Conservation (phyloP, 2,797 vertebrate genomes). For the Iguana delicatissima region DNA sequence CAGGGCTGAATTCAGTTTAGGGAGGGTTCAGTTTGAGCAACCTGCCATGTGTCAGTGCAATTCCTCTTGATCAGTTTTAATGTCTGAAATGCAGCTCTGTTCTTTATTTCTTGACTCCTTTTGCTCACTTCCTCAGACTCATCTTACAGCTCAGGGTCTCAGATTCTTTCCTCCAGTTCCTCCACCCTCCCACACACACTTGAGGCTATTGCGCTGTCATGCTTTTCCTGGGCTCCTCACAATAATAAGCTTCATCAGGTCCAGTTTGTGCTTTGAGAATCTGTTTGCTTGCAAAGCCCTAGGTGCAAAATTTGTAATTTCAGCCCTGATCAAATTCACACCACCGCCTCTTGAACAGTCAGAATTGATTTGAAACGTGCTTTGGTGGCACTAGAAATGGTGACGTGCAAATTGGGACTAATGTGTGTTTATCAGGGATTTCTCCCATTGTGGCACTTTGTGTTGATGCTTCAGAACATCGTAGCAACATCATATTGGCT, state of each 20-base stretch:
- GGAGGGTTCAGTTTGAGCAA: not conserved
- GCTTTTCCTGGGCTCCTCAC: constrained; percentile 48
- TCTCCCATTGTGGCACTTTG: not conserved
- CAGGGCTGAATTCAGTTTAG: not conserved
- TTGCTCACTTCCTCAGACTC: constrained; percentile 41
- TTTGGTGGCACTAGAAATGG: constrained; percentile 53
- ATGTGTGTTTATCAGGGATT: constrained; percentile 43
- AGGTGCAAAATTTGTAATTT: not conserved
- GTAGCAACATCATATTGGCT: not conserved
- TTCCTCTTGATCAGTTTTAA: not conserved
- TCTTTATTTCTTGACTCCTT: constrained; percentile 25
- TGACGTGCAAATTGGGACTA: constrained; percentile 39
- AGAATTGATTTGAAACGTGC: constrained; percentile 62
- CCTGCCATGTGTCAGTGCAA: not conserved
- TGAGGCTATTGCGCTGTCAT: constrained; percentile 42
- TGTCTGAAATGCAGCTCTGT: constrained; percentile 41
- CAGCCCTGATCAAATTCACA: not conserved
- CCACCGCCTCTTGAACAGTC: not conserved
- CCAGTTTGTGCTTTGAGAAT: constrained; percentile 39
- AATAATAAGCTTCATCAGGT: constrained; percentile 52
- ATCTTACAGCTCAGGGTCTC: constrained; percentile 41
- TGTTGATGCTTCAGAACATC: constrained; percentile 15
- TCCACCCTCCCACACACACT: constrained; percentile 33
- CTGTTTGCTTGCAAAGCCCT: constrained; percentile 16
- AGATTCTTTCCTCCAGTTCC: constrained; percentile 12